Base-by-base conservation (phyloP, 2,113 vertebrate species). In the Sebastes fasciatus region DNA sequence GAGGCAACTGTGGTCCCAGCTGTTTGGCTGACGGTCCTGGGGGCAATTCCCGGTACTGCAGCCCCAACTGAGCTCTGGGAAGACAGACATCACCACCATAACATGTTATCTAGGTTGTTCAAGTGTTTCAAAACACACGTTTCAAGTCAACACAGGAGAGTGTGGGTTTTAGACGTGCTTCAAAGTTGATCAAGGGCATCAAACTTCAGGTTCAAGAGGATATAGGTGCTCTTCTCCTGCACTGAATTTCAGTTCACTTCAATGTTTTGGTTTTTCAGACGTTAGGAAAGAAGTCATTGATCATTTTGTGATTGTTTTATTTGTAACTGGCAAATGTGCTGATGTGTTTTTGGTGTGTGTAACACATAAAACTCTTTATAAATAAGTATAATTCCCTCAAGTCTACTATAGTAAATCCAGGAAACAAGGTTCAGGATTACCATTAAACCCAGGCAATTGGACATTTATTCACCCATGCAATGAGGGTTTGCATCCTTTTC, bases 31-130 rank as follows among this genome's bases (percentile, higher is more conserved):
- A 96, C 95, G 3, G 96, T 93, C 69, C 96, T 96, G 85, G 97
- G 96, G 90, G 97, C 93, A 64, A 97, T 94, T 91, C 96, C 97
- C 43, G 97, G 95, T 90, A 97, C 96, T 72, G 96, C 93, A 40
- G 96, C 69, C 49, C 91, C 95, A 73, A 89, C 86, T 55, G 95
- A 86, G 72, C 89, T 91, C 94, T 94, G 60, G 4, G 65, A 23
- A 74, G 4, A 69, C 61, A 79, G 4, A 52, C 57, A 34, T 72
- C 7, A 45, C 19, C 4, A 72, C 69, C 9, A 58, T 45, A 14
- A 8, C 4, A 58, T 45, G 40, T 54, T 54, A 74, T 52, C 46
- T 51, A 21, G 11, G 52, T 54, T 43, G 51, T 12, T 26, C 6
- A 86, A 51, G 57, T 8, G 2, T 65, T 40, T 83, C 34, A 77